Base-by-base conservation (phyloP, 1,140 invertebrate genomes). In the Frieseomelitta varia region DNA sequence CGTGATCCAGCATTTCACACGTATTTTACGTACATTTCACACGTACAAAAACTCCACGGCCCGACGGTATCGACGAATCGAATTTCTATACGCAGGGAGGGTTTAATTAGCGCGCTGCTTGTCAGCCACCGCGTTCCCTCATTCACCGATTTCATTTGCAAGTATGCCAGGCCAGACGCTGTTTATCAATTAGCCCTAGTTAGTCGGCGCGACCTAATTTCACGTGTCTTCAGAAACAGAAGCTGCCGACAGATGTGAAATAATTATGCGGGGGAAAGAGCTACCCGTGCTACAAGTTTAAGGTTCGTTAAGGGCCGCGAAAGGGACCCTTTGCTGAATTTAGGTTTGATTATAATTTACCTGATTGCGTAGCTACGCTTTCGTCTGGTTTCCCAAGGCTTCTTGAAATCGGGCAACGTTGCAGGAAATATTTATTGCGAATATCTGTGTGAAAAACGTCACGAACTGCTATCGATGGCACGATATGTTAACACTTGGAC, bases 161-260 rank as follows among this genome's bases (percentile, higher is more conserved):
- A 74, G 79, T 69, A 56, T 53, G 30, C 74, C 65, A 39, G 58
- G n/a, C 77, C 58, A 58, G 74, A 85, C 34, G 86, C 58, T 88
- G 84, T 88, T 89, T 85, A 88, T 87, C 87, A 90, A 90, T 90
- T 90, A 88, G 80, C 76, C 58, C 86, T 88, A 85, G 85, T 89
- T 90, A 89, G 77, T 34, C 58, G 51, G 21, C 56, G 47, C 81
- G 79, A 71, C 68, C 73, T 34, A 58, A 85, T 81, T 85, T 83
- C 67, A 63, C 75, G 61, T 69, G 65, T 78, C 67, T 69, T 81
- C 74, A 39, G 81, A 75, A 89, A 85, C 30, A 53, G 30, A 30
- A 61, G 19, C 53, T 11, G 8, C 17, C 63, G 61, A 67, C 77
- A 55, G 63, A 34, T n/a, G 53, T 27, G 17, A 77, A 82, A 55